Conservation (phyloP, 2,888 invertebrate genomes). For the Hypselothyrea guttata region DNA sequence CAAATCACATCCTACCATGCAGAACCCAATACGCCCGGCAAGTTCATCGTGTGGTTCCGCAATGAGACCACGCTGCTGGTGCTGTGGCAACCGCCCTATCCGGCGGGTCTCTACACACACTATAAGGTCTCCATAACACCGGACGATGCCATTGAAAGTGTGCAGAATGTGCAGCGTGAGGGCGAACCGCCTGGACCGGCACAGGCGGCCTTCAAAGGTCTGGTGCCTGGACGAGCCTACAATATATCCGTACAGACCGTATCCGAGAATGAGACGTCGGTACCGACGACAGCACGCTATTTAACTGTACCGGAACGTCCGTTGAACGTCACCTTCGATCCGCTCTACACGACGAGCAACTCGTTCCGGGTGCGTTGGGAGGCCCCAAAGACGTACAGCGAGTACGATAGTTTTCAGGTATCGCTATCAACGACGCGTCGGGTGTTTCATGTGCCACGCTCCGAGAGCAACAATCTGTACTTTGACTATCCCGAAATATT, state of each 20-base stretch:
- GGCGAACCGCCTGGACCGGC: slow-evolving; percentile 97
- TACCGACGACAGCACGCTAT: slow-evolving; percentile 96
- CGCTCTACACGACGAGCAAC: slow-evolving; percentile 87
- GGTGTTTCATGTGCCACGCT: slow-evolving; percentile 85
- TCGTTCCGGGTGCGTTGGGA: slow-evolving; percentile 93
- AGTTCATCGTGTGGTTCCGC: slow-evolving; percentile 98
- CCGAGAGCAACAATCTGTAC: slow-evolving; percentile 83
- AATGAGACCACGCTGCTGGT: slow-evolving; percentile 97
- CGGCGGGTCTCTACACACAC: slow-evolving; percentile 95
- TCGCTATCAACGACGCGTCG: slow-evolving; percentile 87
- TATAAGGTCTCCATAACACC: slow-evolving; percentile 96
- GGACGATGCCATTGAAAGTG: slow-evolving; percentile 93
- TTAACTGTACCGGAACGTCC: slow-evolving; percentile 94
- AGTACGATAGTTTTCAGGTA: slow-evolving; percentile 96
- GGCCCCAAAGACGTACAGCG: slow-evolving; percentile 90
- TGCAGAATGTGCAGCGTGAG: slow-evolving; percentile 95
- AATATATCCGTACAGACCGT: slow-evolving; percentile 97
- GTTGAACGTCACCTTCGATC: slow-evolving; percentile 91
- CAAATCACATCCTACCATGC: slow-evolving; percentile 47
- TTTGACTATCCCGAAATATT: slow-evolving; percentile 90
- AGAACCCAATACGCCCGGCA: slow-evolving; percentile 97
- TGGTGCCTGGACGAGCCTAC: slow-evolving; percentile 94
- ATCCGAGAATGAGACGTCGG: slow-evolving; percentile 94
- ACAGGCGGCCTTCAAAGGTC: slow-evolving; percentile 96
- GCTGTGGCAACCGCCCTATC: slow-evolving; percentile 97